Evolutionary conservation across 2,888 invertebrate species (phyloP), one percentile per base, ranked within the genome.

Genomic region (Hypena proboscidalis): DNA sequence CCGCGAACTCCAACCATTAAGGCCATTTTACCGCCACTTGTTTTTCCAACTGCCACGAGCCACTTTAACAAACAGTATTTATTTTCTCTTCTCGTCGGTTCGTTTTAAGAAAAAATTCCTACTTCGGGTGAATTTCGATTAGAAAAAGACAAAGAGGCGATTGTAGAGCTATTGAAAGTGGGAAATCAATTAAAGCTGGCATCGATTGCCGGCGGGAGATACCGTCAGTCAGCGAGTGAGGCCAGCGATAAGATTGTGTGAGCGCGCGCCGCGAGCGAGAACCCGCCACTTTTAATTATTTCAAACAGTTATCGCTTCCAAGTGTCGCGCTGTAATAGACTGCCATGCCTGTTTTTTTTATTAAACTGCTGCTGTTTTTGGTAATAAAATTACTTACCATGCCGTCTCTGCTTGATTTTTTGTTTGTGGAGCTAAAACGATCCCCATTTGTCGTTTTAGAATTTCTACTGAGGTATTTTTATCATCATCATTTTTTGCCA

Each of bases 141-240:
- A 80, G 81, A 78, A 77, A 77, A 82, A 86, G 84, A 87, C 87
- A 87, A 87, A 86, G 84, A 74, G 72, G 62, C 77, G 79, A 77
- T 80, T 83, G 82, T 77, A 69, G 78, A 69, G 62, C 71, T 59
- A 72, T 67, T 73, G 70, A 68, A 74, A 80, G 71, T 74, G 68
- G 81, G 73, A 82, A 89, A 89, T 89, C 90, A 90, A 90, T 90
- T 90, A 90, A 89, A 85, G 83, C 67, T 76, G 66, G 74, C 84
- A 85, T 90, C 83, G 89, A 89, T 90, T 78, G 72, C 72, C 58
- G 55, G 50, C 50, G 38, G 41, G 58, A 82, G 86, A 84, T 86
- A 84, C 81, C 70, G 85, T 79, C 83, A 67, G 77, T 78, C 83
- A 75, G 72, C 62, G 67, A 73, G 65, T 67, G 80, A 73, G 70